Evolutionary conservation across 2,888 invertebrate species (phyloP).

Genomic region (Parelbella ahira): DNA sequence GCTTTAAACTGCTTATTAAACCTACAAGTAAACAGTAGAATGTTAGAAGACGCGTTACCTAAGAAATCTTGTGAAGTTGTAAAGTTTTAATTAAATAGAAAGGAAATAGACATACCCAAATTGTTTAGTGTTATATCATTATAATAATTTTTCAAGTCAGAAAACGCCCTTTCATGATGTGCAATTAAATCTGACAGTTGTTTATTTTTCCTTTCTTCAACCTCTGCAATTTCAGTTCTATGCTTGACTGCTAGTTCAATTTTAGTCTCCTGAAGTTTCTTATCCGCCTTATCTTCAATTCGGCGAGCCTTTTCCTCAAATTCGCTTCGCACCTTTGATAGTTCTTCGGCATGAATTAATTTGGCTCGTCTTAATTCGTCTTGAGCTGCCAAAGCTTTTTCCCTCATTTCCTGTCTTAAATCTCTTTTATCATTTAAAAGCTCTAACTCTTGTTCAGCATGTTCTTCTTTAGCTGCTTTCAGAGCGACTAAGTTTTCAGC

Average conservation of each 20-base stretch:
- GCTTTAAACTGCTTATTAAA: conserved; percentile 93
- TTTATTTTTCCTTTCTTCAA: conserved; percentile 94
- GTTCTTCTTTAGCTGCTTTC: conserved; percentile 91
- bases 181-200: conserved; percentile 90
- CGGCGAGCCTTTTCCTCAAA: conserved; percentile 75
- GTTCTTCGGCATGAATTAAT: conserved; percentile 86
- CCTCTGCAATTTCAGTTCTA: conserved; percentile 91
- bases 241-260: conserved; percentile 86
- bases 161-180: conserved; percentile 91
- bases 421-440: conserved; percentile 87
- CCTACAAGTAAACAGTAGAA: too few relatives aligned
- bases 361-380: conserved; percentile 87
- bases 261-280: conserved; percentile 86
- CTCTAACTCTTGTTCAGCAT: conserved; percentile 87
- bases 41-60: too few relatives aligned
- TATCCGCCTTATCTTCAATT: conserved; percentile 83
- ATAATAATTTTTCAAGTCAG: conserved; percentile 96
- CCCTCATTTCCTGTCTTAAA: conserved; percentile 84
- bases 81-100: too few relatives aligned
- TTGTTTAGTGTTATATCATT: conserved; percentile 97
- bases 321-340: conserved; percentile 80
- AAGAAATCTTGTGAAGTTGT: too few relatives aligned
- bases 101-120: conserved; percentile 80
- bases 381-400: conserved; percentile 85
- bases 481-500: conserved; percentile 91